These are phyloP conservation scores for Alethe diademata DNA, from an alignment of 2,113 vertebrate genomes.

Conservation along the genomic window DNA sequence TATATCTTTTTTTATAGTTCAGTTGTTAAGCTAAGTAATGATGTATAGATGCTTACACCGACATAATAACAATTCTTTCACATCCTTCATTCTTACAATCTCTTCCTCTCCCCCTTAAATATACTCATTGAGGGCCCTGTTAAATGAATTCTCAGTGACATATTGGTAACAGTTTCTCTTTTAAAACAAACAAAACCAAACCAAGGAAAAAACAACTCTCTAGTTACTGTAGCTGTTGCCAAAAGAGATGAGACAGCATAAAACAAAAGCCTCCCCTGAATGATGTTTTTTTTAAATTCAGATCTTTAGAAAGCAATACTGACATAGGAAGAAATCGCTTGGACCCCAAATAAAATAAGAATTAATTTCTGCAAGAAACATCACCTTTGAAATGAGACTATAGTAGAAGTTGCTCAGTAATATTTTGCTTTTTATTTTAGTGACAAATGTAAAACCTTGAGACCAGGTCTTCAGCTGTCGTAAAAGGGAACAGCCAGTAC, in stretches of 20 bases:
- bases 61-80: not conserved
- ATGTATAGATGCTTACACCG: not conserved
- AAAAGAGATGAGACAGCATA: not conserved
- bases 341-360: not conserved
- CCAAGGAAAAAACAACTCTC: not conserved
- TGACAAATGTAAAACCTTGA: not conserved
- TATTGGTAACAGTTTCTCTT: not conserved
- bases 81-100: not conserved
- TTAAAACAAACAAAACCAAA: not conserved
- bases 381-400: not conserved
- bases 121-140: not conserved
- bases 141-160: not conserved
- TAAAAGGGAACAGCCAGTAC: not conserved
- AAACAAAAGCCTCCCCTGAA: not conserved
- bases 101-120: not conserved
- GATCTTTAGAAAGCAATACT: not conserved
- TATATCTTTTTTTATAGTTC: not conserved
- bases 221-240: not conserved
- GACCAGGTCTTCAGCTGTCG: not conserved
- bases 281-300: not conserved
- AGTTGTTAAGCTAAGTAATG: slow-evolving; percentile 8
- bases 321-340: not conserved
- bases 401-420: not conserved
- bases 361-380: not conserved
- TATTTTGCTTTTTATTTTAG: not conserved